These are phyloP conservation scores for Cyanoramphus novaezelandiae DNA, from an alignment of 2,113 vertebrate species.

Conservation along the genomic window DNA sequence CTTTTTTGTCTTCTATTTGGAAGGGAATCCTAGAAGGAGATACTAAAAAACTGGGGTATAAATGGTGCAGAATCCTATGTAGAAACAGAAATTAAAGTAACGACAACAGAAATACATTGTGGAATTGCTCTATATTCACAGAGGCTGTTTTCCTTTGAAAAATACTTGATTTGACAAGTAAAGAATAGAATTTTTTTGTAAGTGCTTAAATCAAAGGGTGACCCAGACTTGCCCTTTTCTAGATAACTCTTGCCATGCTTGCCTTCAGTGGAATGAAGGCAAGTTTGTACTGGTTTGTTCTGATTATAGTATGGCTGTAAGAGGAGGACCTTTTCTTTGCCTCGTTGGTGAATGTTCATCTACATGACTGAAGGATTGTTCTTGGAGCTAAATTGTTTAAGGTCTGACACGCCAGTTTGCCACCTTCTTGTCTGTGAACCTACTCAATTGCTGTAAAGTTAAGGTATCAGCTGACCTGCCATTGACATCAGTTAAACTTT, in stretches of 20 bases:
- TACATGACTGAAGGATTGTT: neutral
- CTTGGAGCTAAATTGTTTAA: neutral
- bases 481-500: neutral
- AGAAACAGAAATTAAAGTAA: neutral
- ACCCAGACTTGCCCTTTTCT: neutral
- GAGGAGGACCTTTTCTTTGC: neutral
- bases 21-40: neutral
- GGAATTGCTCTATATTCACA: neutral
- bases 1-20: too few species aligned
- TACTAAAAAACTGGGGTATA: neutral
- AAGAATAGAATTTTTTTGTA: neutral
- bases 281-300: neutral
- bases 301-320: neutral
- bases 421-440: neutral
- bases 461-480: neutral
- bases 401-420: neutral
- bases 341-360: neutral
- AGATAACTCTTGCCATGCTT: neutral
- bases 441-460: neutral
- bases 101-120: neutral
- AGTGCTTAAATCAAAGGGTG: neutral
- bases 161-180: neutral
- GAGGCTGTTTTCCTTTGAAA: constrained; percentile 1
- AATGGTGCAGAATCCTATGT: neutral
- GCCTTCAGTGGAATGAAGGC: neutral